Percentiles rank a stretch among this genome's conserved stretches.
Evolutionary conservation across 2,888 invertebrate species (phyloP).

Genomic region (Clitarchus hookeri): DNA sequence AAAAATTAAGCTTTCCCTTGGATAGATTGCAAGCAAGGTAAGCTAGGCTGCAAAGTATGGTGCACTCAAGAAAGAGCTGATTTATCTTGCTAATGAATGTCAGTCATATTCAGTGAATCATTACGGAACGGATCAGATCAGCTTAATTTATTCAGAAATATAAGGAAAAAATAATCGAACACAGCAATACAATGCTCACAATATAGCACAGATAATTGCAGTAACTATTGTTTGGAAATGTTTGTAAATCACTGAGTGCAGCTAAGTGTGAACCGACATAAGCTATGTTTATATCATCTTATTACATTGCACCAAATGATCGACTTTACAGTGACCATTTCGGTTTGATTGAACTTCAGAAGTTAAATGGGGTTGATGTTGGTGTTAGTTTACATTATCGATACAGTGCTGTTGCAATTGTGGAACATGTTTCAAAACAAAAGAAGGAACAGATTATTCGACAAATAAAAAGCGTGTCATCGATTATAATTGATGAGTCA

Average conservation of each 20-base stretch:
- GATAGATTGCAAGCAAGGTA: not conserved
- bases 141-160: not conserved
- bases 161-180: not conserved
- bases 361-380: not conserved
- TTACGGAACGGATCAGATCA: not conserved
- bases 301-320: slow-evolving; percentile 2
- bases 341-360: not conserved
- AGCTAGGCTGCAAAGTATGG: slow-evolving; percentile 14
- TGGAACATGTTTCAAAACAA: slow-evolving; percentile 16
- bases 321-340: not conserved
- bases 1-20: not conserved
- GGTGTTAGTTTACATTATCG: not conserved
- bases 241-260: not conserved
- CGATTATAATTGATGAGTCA: not conserved
- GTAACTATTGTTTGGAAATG: not conserved
- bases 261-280: not conserved
- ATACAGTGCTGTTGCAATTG: not conserved
- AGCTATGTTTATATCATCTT: not conserved
- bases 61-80: not conserved
- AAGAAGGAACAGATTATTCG: not conserved
- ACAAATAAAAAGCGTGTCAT: not conserved
- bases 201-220: not conserved
- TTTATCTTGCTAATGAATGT: not conserved
- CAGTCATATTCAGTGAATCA: not conserved
- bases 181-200: not conserved